Evolutionary conservation across 2,797 vertebrate species (phyloP).

Genomic region (Dicrostonyx torquatus): DNA sequence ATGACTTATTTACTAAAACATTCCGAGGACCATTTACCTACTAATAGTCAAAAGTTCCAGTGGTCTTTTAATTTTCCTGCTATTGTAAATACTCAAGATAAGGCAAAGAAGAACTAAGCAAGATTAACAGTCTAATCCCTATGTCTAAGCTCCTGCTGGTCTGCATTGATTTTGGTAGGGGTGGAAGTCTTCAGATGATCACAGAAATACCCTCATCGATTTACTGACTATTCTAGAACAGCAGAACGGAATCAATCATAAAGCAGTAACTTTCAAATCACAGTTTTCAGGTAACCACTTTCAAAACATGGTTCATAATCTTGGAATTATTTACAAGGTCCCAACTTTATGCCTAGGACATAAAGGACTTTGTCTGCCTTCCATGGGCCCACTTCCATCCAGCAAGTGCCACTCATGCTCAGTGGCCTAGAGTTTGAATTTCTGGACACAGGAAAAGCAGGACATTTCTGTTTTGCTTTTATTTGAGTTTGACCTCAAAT

Average conservation of each 20-base stretch:
- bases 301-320: neutral
- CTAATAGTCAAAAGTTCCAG: neutral
- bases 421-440: neutral
- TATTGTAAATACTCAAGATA: slow-evolving; percentile 1
- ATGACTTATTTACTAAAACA: neutral
- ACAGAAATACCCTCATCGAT: neutral
- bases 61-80: neutral
- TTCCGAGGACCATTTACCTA: neutral
- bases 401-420: neutral
- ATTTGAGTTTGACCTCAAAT: neutral
- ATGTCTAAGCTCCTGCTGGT: neutral
- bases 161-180: neutral
- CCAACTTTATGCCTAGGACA: neutral
- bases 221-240: neutral
- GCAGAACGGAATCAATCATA: neutral
- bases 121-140: neutral
- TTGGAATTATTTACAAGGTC: neutral
- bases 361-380: neutral
- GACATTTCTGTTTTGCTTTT: neutral
- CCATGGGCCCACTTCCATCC: too few species aligned
- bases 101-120: neutral
- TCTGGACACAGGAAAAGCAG: neutral
- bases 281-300: neutral
- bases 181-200: neutral
- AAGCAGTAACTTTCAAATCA: neutral